phyloP scores from a whole-genome alignment of 2,113 vertebrate species.

The Malurus alboscapulatus region DNA sequence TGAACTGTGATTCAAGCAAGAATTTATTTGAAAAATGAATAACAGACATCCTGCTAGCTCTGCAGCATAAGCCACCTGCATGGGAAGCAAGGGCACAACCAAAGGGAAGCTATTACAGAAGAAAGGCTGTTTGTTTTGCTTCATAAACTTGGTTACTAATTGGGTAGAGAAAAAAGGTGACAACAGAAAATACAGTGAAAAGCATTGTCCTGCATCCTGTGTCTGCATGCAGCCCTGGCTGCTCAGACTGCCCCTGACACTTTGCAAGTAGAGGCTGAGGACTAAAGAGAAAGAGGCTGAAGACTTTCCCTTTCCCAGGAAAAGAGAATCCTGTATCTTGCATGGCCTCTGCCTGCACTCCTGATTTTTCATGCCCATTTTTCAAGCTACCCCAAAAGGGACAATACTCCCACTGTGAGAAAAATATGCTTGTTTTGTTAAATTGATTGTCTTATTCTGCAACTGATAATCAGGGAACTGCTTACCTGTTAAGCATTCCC shows the following conservation, averaged over 20 bases:
- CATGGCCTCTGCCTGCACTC: not conserved
- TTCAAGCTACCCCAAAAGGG: not conserved
- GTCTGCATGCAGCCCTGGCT: not conserved
- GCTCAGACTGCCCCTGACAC: not conserved
- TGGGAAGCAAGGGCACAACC: rapidly evolving
- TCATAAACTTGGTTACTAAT: rapidly evolving
- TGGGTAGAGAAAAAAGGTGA: not conserved
- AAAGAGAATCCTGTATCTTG: not conserved
- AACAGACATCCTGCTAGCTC: not conserved
- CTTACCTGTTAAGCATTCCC: not conserved
- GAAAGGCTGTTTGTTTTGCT: not conserved
- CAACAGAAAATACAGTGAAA: not conserved
- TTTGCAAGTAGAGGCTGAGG: not conserved
- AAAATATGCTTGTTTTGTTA: not conserved
- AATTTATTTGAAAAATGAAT: not conserved
- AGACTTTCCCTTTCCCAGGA: not conserved
- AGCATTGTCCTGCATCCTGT: not conserved
- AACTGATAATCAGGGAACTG: not conserved
- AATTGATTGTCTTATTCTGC: not conserved
- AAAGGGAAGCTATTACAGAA: not conserved
- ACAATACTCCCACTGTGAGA: not conserved
- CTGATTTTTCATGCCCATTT: not conserved
- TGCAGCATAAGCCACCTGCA: not conserved
- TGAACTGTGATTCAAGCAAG: not conserved
- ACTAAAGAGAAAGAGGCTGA: not conserved